These are phyloP conservation scores for Hycleus cichorii DNA, from an alignment of 1,140 invertebrate genomes.

Conservation along the genomic window DNA sequence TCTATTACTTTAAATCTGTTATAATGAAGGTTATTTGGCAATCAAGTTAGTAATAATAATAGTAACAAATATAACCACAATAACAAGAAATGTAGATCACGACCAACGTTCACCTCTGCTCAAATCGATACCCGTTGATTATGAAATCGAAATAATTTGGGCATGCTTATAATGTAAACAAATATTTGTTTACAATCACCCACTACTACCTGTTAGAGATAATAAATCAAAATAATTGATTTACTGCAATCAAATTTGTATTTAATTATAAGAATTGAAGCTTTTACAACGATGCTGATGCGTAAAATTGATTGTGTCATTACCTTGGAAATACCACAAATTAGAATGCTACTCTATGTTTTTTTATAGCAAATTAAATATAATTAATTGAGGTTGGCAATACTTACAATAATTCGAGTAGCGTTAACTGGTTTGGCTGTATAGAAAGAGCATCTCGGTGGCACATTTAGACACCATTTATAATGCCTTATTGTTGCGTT, in stretches of 20 bases:
- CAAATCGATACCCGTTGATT: neutral
- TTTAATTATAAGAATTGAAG: neutral
- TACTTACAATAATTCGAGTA: slow-evolving; percentile 28
- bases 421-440: slow-evolving; percentile 43
- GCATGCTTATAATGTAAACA: slow-evolving; percentile 21
- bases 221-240: slow-evolving; percentile 3
- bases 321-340: too few species aligned
- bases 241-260: neutral
- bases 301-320: too few species aligned
- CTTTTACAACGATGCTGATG: too few species aligned
- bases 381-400: neutral
- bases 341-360: too few species aligned
- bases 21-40: neutral
- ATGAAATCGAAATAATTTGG: slow-evolving; percentile 6
- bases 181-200: slow-evolving; percentile 5
- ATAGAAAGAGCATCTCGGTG: slow-evolving; percentile 58
- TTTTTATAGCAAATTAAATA: too few species aligned
- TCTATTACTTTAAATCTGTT: neutral
- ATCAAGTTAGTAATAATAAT: neutral
- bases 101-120: neutral
- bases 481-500: slow-evolving; percentile 57
- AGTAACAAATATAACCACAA: too few species aligned
- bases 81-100: neutral
- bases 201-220: neutral
- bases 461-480: slow-evolving; percentile 62